phyloP scores from a whole-genome alignment of 2,888 invertebrate species.

The Phortica magna region DNA sequence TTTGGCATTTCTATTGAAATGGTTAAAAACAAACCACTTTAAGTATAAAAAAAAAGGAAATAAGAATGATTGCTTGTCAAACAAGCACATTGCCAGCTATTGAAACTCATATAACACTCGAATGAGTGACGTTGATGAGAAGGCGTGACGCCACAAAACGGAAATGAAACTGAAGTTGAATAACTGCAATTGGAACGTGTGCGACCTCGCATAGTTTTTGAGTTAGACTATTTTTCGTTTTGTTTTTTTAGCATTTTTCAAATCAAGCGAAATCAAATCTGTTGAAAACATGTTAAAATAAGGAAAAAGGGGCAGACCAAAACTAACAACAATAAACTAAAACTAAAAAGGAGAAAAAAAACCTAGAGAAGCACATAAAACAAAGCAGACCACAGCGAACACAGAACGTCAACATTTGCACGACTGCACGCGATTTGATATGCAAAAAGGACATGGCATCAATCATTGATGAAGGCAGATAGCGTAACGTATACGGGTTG shows the following conservation, averaged over 20 bases:
- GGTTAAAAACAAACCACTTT: background rate
- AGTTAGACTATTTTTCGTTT: background rate
- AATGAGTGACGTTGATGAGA: background rate
- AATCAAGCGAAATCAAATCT: conserved; percentile 15
- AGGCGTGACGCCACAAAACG: background rate
- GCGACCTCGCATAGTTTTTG: conserved; percentile 13
- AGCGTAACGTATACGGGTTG: conserved; percentile 1
- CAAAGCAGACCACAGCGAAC: conserved; percentile 1
- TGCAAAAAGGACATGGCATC: conserved; percentile 32
- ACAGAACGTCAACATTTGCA: conserved; percentile 9
- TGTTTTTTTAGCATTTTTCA: background rate
- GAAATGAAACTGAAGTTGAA: conserved; percentile 24
- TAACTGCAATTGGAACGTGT: conserved; percentile 6
- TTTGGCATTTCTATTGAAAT: too few species aligned
- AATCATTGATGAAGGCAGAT: conserved; percentile 32
- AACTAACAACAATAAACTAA: background rate
- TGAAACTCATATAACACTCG: background rate
- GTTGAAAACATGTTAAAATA: conserved; percentile 14
- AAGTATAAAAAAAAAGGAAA: background rate
- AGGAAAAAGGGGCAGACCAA: background rate
- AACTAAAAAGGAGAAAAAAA: background rate
- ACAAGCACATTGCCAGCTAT: background rate
- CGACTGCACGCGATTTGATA: conserved; percentile 33
- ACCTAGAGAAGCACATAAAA: conserved; percentile 4
- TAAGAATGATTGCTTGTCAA: background rate